phyloP scores from a whole-genome alignment of 2,797 vertebrate genomes.

The Tangara arthus region DNA sequence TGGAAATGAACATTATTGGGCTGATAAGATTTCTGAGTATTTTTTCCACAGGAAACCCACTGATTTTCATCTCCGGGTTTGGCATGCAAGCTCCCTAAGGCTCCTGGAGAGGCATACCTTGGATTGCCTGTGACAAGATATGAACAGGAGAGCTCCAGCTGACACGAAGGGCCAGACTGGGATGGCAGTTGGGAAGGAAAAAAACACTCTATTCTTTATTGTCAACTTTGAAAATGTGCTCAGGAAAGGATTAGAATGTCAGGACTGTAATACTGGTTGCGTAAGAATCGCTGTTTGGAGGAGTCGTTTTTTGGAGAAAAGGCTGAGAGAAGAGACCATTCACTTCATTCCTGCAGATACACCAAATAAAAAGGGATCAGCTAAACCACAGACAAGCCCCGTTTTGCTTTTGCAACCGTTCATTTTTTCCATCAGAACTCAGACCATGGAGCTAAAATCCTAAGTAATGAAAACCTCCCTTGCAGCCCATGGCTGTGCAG shows the following conservation, averaged over 20 bases:
- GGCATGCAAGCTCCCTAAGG: conserved; percentile 38
- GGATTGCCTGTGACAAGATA: conserved; percentile 44
- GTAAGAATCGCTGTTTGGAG: not conserved
- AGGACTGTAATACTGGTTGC: conserved; percentile 16
- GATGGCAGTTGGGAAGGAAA: conserved; percentile 24
- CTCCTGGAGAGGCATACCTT: conserved; percentile 26
- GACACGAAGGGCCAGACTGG: not conserved
- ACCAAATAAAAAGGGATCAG: conserved; percentile 39
- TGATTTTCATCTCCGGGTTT: conserved; percentile 53
- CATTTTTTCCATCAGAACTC: conserved; percentile 42
- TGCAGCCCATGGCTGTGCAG: not conserved
- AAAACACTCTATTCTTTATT: conserved; percentile 15
- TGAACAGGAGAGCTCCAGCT: not conserved
- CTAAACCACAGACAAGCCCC: conserved; percentile 39
- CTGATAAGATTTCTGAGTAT: conserved; percentile 60
- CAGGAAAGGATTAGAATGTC: conserved; percentile 51
- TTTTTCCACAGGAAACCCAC: conserved; percentile 65
- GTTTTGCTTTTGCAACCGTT: conserved; percentile 24
- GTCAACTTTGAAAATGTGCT: not conserved
- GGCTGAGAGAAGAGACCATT: conserved; percentile 26
- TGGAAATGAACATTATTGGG: conserved; percentile 60
- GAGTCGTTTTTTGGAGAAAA: not conserved
- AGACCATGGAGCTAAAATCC: not conserved
- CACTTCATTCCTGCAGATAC: conserved; percentile 19
- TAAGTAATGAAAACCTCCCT: conserved; percentile 28